A percentile compares a stretch with the other conserved stretches of the same genome.
phyloP scores from a whole-genome alignment of 2,797 vertebrate species.

The Carduelis carduelis region DNA sequence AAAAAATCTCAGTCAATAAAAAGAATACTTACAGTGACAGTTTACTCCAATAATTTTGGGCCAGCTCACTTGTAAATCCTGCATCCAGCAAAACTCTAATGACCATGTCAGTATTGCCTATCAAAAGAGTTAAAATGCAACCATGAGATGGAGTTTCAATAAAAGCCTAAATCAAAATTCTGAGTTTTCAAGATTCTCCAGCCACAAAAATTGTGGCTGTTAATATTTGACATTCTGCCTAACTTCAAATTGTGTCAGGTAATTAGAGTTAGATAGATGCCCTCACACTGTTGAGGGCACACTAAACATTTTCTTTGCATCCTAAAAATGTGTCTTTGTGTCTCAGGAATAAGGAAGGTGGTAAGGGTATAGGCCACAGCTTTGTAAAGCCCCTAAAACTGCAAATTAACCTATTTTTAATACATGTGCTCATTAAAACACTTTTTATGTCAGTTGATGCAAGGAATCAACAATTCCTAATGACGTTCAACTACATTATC shows the following conservation, averaged over 20 bases:
- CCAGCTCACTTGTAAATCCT: slow-evolving; percentile 89
- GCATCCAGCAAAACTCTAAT: slow-evolving; percentile 91
- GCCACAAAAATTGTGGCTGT: not conserved
- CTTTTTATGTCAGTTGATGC: not conserved
- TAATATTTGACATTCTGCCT: not conserved
- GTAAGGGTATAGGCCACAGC: not conserved
- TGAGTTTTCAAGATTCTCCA: not conserved
- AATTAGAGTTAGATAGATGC: not conserved
- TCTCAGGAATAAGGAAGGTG: not conserved
- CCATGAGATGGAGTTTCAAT: not conserved
- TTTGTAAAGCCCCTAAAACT: not conserved
- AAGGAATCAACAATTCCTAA: not conserved
- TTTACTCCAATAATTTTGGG: slow-evolving; percentile 85
- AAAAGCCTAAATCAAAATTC: not conserved
- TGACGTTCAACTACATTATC: not conserved
- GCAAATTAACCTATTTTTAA: not conserved
- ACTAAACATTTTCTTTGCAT: not conserved
- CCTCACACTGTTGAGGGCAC: not conserved
- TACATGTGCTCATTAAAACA: not conserved
- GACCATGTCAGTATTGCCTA: slow-evolving; percentile 82
- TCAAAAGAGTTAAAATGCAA: slow-evolving; percentile 30
- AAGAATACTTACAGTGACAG: slow-evolving; percentile 84
- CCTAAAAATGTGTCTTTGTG: not conserved
- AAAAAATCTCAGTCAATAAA: not conserved
- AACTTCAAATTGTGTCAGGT: not conserved